Base-by-base conservation (phyloP, 1,140 invertebrate species). In the Phocides pigmalion region DNA sequence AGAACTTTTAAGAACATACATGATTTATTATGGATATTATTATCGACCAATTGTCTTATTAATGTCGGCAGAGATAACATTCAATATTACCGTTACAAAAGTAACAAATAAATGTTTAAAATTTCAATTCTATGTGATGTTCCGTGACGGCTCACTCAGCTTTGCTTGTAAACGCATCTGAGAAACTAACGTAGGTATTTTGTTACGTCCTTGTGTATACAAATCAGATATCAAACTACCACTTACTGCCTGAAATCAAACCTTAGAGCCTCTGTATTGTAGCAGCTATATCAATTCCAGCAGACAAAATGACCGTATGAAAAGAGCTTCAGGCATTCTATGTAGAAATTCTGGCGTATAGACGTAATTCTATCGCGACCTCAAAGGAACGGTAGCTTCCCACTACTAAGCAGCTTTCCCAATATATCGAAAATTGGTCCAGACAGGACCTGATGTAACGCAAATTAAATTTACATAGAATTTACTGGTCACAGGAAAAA, bases 401-500 rank as follows among this genome's bases (percentile, higher is more conserved):
- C 28, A 20, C 12, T 28, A 35, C 25, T 28, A 22, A 51, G 47
- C 47, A 28, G 19, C 25, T 51, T 17, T 32, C 41, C 47, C 47
- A 35, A 35, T 51, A 51, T 51, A 28, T 35, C 14, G 47, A 35
- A 35, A 51, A 51, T 51, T 35, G 47, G 25, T 35, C 20, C n/a
- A 49, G 46, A 49, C 22, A 15, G 22, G 8, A 49, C 28, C 47
- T 51, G 12, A 35, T 32, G 47, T 17, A 16, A 3, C 9, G 15
- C 5, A 51, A 51, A 51, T 51, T n/a, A 5, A 16, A 51, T 51
- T 51, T 51, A 12, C 47, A 51, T 51, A 49, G n/a, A 28, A 25
- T 49, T 49, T 49, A 6, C 12, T 28, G 22, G 9, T 32, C 28
- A 32, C 28, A 32, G 28, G 9, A 11, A 5, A 32, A 32, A 32